Conservation (phyloP, 2,113 vertebrate species). For the Zosterops pallidus region DNA sequence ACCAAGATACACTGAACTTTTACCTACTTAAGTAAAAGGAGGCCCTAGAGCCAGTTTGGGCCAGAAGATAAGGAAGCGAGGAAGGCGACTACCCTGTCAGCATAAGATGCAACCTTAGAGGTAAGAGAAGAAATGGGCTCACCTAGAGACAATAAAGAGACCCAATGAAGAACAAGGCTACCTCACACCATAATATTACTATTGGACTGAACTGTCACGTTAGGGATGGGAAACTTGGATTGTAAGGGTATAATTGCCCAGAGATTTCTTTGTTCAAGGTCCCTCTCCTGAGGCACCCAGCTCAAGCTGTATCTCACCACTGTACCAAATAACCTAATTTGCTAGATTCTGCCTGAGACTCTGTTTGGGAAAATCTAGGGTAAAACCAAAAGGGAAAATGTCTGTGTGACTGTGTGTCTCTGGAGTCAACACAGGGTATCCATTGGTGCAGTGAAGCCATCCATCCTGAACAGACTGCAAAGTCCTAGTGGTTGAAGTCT, state of each 20-base stretch:
- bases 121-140: background rate
- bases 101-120: background rate
- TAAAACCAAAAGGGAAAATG: background rate
- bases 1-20: background rate
- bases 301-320: background rate
- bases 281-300: background rate
- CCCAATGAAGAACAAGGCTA: background rate
- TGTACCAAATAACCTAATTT: background rate
- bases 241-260: background rate
- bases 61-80: background rate
- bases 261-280: background rate
- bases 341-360: background rate
- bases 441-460: background rate
- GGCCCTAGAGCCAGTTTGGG: background rate
- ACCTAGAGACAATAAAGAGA: background rate
- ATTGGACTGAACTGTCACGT: background rate
- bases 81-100: background rate
- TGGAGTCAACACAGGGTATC: background rate
- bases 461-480: background rate
- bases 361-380: background rate
- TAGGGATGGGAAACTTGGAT: background rate
- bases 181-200: background rate
- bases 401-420: background rate
- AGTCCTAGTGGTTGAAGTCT: background rate
- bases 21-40: background rate